phyloP scores from a whole-genome alignment of 2,113 vertebrate species.

The Aegithalos caudatus region DNA sequence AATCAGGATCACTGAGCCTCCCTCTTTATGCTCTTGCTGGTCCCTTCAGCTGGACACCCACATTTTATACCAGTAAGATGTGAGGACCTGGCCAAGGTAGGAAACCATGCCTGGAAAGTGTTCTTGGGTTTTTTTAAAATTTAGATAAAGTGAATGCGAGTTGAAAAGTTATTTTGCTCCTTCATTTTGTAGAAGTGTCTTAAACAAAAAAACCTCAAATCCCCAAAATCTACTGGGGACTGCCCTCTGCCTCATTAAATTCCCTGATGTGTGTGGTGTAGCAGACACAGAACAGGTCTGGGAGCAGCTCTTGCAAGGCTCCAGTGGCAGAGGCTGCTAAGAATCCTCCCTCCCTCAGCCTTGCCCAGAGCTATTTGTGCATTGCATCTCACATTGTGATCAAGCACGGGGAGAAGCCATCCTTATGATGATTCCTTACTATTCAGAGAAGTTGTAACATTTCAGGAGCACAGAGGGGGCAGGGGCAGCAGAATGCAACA shows the following conservation, averaged over 20 bases:
- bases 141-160: rapidly evolving
- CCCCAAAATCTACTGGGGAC: not conserved
- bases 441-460: not conserved
- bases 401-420: not conserved
- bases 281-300: not conserved
- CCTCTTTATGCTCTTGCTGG: not conserved
- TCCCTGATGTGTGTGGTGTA: rapidly evolving
- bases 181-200: not conserved
- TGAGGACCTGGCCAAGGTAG: not conserved
- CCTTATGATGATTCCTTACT: not conserved
- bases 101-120: not conserved
- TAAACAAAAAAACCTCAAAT: not conserved
- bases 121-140: not conserved
- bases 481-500: not conserved
- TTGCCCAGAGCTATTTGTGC: not conserved
- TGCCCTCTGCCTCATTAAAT: not conserved
- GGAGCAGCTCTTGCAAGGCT: not conserved
- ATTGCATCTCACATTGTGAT: not conserved
- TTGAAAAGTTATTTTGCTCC: not conserved
- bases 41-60: not conserved
- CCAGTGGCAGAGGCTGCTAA: not conserved
- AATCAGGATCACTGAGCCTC: not conserved
- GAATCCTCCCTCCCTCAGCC: not conserved
- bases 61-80: not conserved
- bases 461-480: not conserved